Evolutionary conservation across 2,797 vertebrate genomes (phyloP).

Genomic region (Tamandua tetradactyla): DNA sequence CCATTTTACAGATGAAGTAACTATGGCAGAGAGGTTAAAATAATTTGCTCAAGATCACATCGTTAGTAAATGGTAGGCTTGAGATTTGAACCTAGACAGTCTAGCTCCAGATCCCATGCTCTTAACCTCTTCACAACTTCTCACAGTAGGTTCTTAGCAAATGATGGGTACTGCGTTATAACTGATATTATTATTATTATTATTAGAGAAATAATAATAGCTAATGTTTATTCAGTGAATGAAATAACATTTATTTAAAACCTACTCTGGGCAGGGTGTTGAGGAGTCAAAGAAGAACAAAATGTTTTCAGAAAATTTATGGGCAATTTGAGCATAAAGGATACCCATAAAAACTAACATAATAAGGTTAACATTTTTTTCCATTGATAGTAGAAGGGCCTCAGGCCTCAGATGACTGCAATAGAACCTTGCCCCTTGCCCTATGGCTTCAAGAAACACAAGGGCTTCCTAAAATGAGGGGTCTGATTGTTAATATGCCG

Average conservation of each 20-base stretch:
- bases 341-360: not conserved
- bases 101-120: not conserved
- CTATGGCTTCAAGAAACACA: not conserved
- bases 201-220: not conserved
- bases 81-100: not conserved
- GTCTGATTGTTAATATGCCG: not conserved
- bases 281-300: not conserved
- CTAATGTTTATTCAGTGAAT: not conserved
- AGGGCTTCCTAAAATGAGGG: not conserved
- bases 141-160: not conserved
- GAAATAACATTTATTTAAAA: not conserved
- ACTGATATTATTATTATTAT: not conserved
- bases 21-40: not conserved
- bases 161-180: not conserved
- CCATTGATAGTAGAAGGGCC: not conserved
- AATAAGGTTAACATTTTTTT: not conserved
- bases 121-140: not conserved
- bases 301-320: not conserved
- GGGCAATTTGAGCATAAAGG: not conserved
- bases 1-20: not conserved
- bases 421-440: not conserved
- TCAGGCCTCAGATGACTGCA: not conserved
- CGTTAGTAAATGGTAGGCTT: not conserved
- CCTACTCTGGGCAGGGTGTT: not conserved
- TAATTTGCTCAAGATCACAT: not conserved